Evolutionary conservation across 2,888 invertebrate genomes (phyloP), one percentile per base, ranked within the genome.

Genomic region (Chydorus sphaericus): DNA sequence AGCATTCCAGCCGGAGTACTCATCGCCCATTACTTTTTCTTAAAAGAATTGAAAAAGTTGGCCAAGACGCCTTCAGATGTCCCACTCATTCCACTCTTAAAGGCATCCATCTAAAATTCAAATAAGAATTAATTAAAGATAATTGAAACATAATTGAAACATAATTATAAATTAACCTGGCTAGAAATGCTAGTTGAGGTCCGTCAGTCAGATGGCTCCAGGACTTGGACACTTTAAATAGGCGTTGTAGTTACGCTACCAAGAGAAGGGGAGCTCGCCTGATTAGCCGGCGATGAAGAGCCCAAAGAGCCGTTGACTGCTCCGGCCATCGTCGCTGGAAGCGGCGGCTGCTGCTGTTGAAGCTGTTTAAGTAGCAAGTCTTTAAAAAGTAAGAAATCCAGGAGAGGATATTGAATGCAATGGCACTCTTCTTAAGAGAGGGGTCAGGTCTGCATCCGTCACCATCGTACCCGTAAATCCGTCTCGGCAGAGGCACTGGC

Each of bases 11-110:
- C 23, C n/a, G 52, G 52, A 6, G 52, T 14, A 16, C 26, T n/a
- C 20, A 37, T 33, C 14, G 54, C 66, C 70, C 1, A 61, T 71
- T 16, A 65, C 59, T 94, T 94, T 79, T 94, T 96, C 65, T 97
- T 79, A 66, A 97, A 77, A 60, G 94, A 94, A 76, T 96, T 96
- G 76, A 97, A 97, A 79, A 97, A 97, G 73, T 88, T 96, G 11
- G 96, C 96, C 61, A 97, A 74, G 55, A 96, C 93, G 59, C 93
- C 91, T 74, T 94, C 94, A 59, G 85, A 85, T 54, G 86, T 80
- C 65, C 81, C 80, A 3, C 71, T 68, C 6, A 70, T 67, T 36
- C 71, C 69, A 1, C 82, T 78, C 73, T 89, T 82, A 55, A 81
- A 74, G 65, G 82, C 75, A 70, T 87, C 86, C 69, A 85, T 70